phyloP scores from a whole-genome alignment of 2,797 vertebrate species.

The Sebastes minor region DNA sequence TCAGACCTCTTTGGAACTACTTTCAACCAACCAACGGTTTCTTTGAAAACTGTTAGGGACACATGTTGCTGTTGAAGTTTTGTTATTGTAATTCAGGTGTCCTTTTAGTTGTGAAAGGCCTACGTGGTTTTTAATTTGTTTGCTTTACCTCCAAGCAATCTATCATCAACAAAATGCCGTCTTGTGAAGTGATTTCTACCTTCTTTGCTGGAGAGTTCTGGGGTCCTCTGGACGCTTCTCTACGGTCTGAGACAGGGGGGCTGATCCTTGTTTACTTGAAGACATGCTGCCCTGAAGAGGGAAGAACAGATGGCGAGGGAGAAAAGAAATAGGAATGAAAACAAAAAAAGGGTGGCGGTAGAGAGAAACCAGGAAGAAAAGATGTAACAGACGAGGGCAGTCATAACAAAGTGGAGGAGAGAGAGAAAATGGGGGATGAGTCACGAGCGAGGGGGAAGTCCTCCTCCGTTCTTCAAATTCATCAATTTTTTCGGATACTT shows the following conservation, averaged over 20 bases:
- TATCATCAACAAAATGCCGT: background rate
- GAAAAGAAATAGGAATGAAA: background rate
- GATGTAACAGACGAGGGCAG: background rate
- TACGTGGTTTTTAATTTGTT: background rate
- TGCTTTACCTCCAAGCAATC: background rate
- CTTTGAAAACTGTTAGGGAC: background rate
- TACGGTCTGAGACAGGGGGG: conserved; percentile 79
- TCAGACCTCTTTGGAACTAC: background rate
- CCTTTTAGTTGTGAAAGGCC: background rate
- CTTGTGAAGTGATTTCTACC: conserved; percentile 40
- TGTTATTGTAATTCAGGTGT: background rate
- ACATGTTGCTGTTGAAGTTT: background rate
- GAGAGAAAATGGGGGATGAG: background rate
- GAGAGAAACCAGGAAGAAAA: background rate
- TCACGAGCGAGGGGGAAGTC: background rate
- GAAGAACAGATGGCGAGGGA: background rate
- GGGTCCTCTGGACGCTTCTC: conserved; percentile 95
- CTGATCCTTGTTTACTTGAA: conserved; percentile 90
- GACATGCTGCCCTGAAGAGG: conserved; percentile 87
- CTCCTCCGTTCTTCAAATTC: background rate
- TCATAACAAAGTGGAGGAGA: background rate
- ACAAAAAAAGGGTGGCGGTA: background rate
- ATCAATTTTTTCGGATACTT: background rate
- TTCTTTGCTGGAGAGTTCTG: conserved; percentile 92
- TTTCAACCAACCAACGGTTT: background rate